Percentiles rank a stretch among this genome's conserved stretches.
Evolutionary conservation across 1,140 invertebrate species (phyloP).

Genomic region (Platyscapa corneri): DNA sequence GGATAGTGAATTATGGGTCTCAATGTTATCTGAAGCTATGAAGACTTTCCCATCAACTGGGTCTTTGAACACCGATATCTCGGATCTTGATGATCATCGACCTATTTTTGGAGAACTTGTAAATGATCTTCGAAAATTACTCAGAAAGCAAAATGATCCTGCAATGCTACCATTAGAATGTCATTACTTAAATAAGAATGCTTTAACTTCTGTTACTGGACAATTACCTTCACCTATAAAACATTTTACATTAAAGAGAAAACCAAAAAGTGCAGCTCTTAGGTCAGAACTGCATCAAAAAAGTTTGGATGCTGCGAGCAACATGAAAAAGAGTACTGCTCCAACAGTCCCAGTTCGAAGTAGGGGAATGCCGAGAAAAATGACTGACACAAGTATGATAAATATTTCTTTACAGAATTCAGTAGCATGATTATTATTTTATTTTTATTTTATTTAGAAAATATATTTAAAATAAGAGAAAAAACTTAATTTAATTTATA

Average conservation of each 20-base stretch:
- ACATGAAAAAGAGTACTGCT: conserved; percentile 90
- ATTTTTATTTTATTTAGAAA: no score
- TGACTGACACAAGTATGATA: conserved; percentile 92
- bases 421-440: neutral
- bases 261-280: conserved; percentile 94
- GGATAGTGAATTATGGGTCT: conserved; percentile 97
- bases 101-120: conserved; percentile 93
- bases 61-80: conserved; percentile 89
- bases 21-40: conserved; percentile 96
- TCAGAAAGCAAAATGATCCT: conserved; percentile 90
- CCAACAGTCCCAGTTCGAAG: conserved; percentile 93
- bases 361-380: conserved; percentile 95
- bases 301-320: conserved; percentile 90
- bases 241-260: conserved; percentile 95
- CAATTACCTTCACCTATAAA: conserved; percentile 82
- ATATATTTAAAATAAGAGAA: neutral
- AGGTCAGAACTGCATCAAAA: conserved; percentile 93
- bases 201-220: conserved; percentile 87
- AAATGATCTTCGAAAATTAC: conserved; percentile 88
- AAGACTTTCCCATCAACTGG: conserved; percentile 93
- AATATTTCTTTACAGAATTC: no score
- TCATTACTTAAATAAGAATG: conserved; percentile 96
- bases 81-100: conserved; percentile 89
- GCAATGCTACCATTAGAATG: conserved; percentile 95
- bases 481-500: neutral